These are phyloP conservation scores for Melinopterus prodromus DNA, from an alignment of 2,888 invertebrate genomes.

Conservation along the genomic window DNA sequence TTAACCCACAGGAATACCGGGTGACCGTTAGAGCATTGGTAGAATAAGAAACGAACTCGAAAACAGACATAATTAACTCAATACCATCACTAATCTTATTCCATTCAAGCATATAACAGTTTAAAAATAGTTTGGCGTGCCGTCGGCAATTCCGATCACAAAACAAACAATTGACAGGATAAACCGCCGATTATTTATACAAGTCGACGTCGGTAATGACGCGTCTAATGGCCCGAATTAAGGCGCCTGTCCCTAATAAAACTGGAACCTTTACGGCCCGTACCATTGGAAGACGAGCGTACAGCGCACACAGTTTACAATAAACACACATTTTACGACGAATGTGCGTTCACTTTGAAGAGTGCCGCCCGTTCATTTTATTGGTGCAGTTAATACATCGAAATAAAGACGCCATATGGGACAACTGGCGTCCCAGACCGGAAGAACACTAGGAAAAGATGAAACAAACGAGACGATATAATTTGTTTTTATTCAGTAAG, in stretches of 20 bases:
- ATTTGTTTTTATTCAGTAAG: too few species aligned
- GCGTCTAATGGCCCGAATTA: constrained; percentile 41
- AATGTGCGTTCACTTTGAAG: constrained; percentile 54
- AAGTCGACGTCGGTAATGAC: constrained; percentile 43
- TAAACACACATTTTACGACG: constrained; percentile 58
- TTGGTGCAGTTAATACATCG: constrained; percentile 42
- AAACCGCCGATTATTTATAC: constrained; percentile 49
- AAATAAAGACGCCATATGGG: constrained; percentile 37
- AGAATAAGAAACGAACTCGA: too few species aligned
- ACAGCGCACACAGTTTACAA: constrained; percentile 50
- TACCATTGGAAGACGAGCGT: constrained; percentile 44
- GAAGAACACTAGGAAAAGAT: constrained; percentile 4
- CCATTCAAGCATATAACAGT: not conserved
- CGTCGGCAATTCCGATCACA: not conserved
- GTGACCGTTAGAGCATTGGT: too few species aligned
- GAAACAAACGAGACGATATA: not conserved
- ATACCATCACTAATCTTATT: constrained; percentile 20
- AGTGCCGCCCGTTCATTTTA: constrained; percentile 49
- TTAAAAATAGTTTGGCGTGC: constrained; percentile 14
- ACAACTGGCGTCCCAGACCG: constrained; percentile 29
- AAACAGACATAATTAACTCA: constrained; percentile 41
- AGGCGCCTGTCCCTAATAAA: constrained; percentile 58
- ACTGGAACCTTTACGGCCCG: constrained; percentile 31
- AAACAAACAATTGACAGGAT: constrained; percentile 39
- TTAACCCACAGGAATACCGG: too few species aligned